These are phyloP conservation scores for Heterotilapia buettikoferi DNA, from an alignment of 2,113 vertebrate genomes.

Conservation along the genomic window DNA sequence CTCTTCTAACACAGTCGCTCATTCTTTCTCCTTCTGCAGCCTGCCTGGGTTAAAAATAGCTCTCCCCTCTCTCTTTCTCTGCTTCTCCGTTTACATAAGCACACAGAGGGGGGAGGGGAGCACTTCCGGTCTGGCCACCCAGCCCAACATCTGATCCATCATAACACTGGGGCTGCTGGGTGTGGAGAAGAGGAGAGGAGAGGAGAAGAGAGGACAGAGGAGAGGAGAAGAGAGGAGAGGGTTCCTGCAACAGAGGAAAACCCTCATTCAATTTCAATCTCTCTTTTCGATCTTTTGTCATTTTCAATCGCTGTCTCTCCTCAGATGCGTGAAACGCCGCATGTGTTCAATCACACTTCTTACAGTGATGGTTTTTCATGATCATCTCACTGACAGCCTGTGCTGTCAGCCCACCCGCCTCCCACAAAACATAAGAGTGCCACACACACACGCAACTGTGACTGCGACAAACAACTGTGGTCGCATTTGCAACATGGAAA, in stretches of 20 bases:
- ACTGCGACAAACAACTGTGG: neutral
- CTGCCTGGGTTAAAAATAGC: constrained; percentile 72
- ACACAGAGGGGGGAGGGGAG: constrained; percentile 58
- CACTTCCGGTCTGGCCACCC: constrained; percentile 73
- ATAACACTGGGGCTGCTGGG: constrained; percentile 63
- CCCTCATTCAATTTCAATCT: neutral
- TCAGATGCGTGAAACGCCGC: neutral
- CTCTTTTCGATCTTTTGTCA: neutral
- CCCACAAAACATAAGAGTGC: neutral
- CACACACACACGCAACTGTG: neutral
- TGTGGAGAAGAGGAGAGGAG: constrained; percentile 4
- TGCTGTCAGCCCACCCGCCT: neutral
- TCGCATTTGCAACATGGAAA: neutral
- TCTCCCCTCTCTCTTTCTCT: constrained; percentile 67
- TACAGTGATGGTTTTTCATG: neutral
- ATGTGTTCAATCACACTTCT: neutral
- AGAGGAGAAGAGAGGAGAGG: neutral
- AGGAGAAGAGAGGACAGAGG: neutral
- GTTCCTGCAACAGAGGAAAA: neutral
- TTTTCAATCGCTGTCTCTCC: constrained; percentile 25
- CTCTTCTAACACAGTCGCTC: constrained; percentile 54
- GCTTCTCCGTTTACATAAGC: constrained; percentile 77
- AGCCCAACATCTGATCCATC: constrained; percentile 68
- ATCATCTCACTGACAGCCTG: neutral
- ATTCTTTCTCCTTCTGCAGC: constrained; percentile 69